Percentiles rank a stretch among this genome's conserved stretches.
Conservation (phyloP, 2,797 vertebrate species). For the Sebastes hopkinsi region DNA sequence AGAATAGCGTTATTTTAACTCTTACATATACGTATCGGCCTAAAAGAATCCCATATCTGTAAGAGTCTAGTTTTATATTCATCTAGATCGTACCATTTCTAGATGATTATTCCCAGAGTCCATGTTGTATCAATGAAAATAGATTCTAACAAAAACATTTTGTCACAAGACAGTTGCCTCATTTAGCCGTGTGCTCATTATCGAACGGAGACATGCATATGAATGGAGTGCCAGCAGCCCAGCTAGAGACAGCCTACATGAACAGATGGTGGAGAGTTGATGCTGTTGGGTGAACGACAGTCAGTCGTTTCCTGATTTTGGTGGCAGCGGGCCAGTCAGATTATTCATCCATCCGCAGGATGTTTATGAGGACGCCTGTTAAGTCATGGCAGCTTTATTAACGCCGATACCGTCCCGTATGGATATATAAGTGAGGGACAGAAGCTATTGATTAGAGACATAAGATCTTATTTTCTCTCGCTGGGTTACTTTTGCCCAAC, state of each 20-base stretch:
- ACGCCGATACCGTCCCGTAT: neutral
- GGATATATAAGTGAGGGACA: neutral
- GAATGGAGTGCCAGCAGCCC: constrained; percentile 32
- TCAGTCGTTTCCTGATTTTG: constrained; percentile 32
- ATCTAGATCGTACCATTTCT: neutral
- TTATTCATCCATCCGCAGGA: constrained; percentile 20
- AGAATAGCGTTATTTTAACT: neutral
- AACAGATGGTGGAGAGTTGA: constrained; percentile 52
- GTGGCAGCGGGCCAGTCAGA: constrained; percentile 31
- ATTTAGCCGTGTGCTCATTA: constrained; percentile 24
- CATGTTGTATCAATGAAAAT: neutral
- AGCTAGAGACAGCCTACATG: constrained; percentile 31
- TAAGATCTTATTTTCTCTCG: neutral
- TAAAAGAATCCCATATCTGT: neutral
- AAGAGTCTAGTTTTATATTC: neutral
- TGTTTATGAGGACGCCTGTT: neutral
- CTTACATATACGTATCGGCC: neutral
- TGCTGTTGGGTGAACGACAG: constrained; percentile 36
- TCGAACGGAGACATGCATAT: constrained; percentile 38
- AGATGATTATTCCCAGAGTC: neutral
- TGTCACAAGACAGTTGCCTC: constrained; percentile 1
- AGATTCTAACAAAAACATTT: constrained; percentile 2
- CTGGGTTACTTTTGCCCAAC: neutral
- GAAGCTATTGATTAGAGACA: neutral
- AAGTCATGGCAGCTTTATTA: neutral